Percentiles rank a stretch among this genome's conserved stretches.
phyloP scores from a whole-genome alignment of 2,113 vertebrate species.

The Anas platyrhynchos region DNA sequence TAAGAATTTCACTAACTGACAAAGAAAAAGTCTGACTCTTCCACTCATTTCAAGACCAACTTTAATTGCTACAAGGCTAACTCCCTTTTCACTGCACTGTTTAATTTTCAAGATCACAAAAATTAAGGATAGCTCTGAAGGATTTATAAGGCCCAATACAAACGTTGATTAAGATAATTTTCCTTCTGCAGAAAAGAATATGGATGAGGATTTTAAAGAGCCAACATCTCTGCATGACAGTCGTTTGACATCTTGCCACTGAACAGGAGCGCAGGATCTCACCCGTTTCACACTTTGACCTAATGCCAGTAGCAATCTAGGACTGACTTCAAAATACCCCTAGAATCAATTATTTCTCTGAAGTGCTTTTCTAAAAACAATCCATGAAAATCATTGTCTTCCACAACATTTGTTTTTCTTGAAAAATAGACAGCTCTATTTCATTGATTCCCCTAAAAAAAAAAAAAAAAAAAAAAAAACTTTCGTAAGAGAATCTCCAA shows the following conservation, averaged over 20 bases:
- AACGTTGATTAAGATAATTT: not conserved
- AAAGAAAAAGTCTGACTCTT: not conserved
- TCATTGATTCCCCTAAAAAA: fast-evolving
- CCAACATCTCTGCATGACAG: not conserved
- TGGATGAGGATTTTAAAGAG: not conserved
- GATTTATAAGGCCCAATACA: not conserved
- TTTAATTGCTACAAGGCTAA: not conserved
- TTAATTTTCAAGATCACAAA: not conserved
- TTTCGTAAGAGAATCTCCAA: not conserved
- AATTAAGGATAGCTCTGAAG: not conserved
- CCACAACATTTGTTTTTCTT: not conserved
- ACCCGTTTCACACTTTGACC: not conserved
- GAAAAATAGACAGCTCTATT: not conserved
- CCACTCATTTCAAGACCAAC: not conserved
- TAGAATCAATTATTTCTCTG: not conserved
- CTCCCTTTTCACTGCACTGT: not conserved
- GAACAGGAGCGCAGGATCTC: not conserved
- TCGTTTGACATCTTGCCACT: not conserved
- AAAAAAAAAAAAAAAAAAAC: not conserved
- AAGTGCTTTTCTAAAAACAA: not conserved
- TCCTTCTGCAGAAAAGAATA: not conserved
- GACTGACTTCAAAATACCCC: not conserved
- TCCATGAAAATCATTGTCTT: not conserved
- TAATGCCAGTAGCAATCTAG: not conserved
- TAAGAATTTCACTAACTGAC: not conserved